These are phyloP conservation scores for Chrysomallon squamiferum DNA, from an alignment of 1,140 invertebrate genomes.

Conservation along the genomic window DNA sequence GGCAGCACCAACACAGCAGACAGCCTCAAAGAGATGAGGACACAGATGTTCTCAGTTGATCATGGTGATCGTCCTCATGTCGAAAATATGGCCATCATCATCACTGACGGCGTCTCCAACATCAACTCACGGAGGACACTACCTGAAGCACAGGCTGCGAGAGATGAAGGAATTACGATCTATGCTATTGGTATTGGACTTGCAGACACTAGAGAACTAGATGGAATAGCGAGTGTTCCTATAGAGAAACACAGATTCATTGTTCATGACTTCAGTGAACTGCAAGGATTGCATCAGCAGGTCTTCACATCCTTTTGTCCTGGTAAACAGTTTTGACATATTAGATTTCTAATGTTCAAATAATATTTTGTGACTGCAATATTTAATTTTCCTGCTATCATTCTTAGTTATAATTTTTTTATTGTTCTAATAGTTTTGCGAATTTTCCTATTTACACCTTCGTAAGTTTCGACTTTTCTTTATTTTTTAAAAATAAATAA, in stretches of 20 bases:
- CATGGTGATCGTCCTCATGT: slow-evolving; percentile 38
- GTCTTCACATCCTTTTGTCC: slow-evolving; percentile 26
- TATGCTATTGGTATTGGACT: slow-evolving; percentile 33
- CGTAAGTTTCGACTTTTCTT: no score
- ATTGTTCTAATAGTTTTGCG: no score
- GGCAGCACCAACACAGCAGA: slow-evolving; percentile 42
- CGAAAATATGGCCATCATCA: slow-evolving; percentile 34
- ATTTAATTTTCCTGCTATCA: no score
- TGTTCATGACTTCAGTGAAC: slow-evolving; percentile 30
- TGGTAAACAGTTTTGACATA: no score
- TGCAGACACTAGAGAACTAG: slow-evolving; percentile 30
- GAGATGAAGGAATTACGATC: slow-evolving; percentile 27
- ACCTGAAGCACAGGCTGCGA: slow-evolving; percentile 26
- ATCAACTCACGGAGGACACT: slow-evolving; percentile 38
- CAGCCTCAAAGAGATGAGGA: slow-evolving; percentile 28
- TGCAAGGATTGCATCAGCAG: slow-evolving; percentile 19
- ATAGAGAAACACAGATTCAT: slow-evolving; percentile 15
- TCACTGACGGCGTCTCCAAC: slow-evolving; percentile 49
- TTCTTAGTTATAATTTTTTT: no score
- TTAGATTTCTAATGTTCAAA: no score
- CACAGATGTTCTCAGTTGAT: slow-evolving; percentile 34
- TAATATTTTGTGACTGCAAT: no score
- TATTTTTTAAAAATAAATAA: no score
- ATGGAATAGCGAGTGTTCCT: slow-evolving; percentile 14
- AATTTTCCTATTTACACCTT: no score